phyloP scores from a whole-genome alignment of 2,113 vertebrate species.

The Diadophis punctatus region DNA sequence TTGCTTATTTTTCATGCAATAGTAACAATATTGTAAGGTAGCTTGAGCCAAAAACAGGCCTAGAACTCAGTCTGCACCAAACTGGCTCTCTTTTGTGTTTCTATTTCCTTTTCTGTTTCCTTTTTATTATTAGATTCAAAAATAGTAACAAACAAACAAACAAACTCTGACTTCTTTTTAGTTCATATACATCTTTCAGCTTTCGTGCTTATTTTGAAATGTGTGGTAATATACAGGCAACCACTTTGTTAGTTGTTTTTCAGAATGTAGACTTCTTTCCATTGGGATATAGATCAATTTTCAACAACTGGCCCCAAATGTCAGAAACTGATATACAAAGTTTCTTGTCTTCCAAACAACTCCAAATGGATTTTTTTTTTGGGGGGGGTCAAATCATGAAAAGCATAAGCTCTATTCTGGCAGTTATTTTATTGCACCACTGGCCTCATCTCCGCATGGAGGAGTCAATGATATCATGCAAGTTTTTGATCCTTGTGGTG shows the following conservation, averaged over 20 bases:
- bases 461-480: neutral
- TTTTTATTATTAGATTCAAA: neutral
- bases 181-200: neutral
- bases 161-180: neutral
- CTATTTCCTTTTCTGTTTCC: neutral
- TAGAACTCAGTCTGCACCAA: neutral
- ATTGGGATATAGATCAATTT: neutral
- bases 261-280: neutral
- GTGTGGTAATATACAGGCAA: neutral
- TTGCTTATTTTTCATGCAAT: neutral
- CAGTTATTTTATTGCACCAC: neutral
- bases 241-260: neutral
- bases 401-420: neutral
- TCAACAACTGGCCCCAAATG: neutral
- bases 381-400: neutral
- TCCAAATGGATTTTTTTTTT: neutral
- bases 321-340: neutral
- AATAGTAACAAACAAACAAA: neutral
- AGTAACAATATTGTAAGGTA: neutral
- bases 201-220: neutral
- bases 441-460: neutral
- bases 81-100: neutral
- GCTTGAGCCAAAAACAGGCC: neutral
- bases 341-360: neutral
- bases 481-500: neutral